These are phyloP conservation scores for Stenolophus ochropezus DNA, from an alignment of 2,888 invertebrate species.

Conservation along the genomic window DNA sequence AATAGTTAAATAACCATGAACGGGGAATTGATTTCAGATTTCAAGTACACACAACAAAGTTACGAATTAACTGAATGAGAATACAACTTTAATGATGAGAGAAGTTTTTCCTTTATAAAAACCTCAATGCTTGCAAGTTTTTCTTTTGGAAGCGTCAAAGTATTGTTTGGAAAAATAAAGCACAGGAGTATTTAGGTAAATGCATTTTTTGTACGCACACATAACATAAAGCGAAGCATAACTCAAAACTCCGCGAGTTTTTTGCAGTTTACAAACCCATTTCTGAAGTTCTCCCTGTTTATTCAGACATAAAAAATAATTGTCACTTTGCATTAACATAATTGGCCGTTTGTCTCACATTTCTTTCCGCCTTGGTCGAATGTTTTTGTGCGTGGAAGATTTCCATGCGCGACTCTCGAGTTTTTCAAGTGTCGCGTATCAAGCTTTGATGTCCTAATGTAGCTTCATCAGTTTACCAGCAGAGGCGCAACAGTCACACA, in stretches of 20 bases:
- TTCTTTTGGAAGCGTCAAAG: not conserved
- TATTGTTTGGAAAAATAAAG: not conserved
- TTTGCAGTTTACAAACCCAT: conserved; percentile 31
- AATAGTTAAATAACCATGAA: too few relatives aligned
- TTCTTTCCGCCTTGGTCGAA: conserved; percentile 2
- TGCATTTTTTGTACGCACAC: not conserved
- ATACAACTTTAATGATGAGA: too few relatives aligned
- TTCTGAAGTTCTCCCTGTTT: conserved; percentile 16
- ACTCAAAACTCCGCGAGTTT: not conserved
- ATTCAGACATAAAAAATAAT: conserved; percentile 46
- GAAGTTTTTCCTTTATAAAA: not conserved
- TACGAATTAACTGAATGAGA: too few relatives aligned
- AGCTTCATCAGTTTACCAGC: conserved; percentile 9
- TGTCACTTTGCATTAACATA: conserved; percentile 52
- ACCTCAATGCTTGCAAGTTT: not conserved
- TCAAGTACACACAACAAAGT: too few relatives aligned
- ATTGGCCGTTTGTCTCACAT: conserved; percentile 44
- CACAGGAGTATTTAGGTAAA: not conserved
- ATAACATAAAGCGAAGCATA: conserved; percentile 4
- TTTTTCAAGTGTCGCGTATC: conserved; percentile 25
- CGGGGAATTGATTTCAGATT: too few relatives aligned
- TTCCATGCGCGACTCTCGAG: conserved; percentile 12
- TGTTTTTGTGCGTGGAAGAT: conserved; percentile 1
- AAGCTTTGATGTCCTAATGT: conserved; percentile 20
- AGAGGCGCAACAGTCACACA: conserved; percentile 9